A percentile compares a stretch with the other conserved stretches of the same genome.
Evolutionary conservation across 2,113 vertebrate genomes (phyloP).

Genomic region (Protomyctophum bolini): DNA sequence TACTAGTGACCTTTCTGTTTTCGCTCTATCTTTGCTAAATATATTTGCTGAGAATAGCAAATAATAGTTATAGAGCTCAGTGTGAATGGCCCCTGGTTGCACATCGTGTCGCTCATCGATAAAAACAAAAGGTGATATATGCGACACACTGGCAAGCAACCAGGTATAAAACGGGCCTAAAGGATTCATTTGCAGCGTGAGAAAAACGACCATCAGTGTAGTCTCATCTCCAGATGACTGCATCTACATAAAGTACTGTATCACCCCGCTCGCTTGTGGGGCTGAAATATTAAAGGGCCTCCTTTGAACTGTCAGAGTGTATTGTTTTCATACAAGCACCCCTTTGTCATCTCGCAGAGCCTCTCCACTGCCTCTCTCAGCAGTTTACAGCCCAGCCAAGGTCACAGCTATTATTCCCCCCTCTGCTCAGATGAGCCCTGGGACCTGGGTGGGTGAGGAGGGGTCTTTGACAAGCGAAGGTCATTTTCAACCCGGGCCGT

Average conservation of each 20-base stretch:
- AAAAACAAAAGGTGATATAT: no score
- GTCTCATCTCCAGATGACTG: slow-evolving; percentile 37
- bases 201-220: background rate
- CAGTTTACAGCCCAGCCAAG: slow-evolving; percentile 73
- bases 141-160: no score
- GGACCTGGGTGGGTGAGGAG: slow-evolving; percentile 19
- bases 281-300: slow-evolving; percentile 70
- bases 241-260: slow-evolving; percentile 9
- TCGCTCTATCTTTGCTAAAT: no score
- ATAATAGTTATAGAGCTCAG: no score
- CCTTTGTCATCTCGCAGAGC: slow-evolving; percentile 67
- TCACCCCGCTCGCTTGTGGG: slow-evolving; percentile 7
- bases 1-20: no score
- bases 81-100: no score
- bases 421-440: slow-evolving; percentile 21
- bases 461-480: slow-evolving; percentile 69
- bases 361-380: slow-evolving; percentile 75
- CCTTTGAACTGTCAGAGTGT: slow-evolving; percentile 75
- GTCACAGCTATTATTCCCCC: slow-evolving; percentile 64
- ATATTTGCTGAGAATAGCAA: no score
- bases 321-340: slow-evolving; percentile 70
- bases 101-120: no score
- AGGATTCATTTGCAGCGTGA: background rate
- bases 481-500: slow-evolving; percentile 37
- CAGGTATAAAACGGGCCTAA: no score